These are phyloP conservation scores for Heteractis magnifica DNA, from an alignment of 92 coral and sea anemone genomes.

Conservation along the genomic window DNA sequence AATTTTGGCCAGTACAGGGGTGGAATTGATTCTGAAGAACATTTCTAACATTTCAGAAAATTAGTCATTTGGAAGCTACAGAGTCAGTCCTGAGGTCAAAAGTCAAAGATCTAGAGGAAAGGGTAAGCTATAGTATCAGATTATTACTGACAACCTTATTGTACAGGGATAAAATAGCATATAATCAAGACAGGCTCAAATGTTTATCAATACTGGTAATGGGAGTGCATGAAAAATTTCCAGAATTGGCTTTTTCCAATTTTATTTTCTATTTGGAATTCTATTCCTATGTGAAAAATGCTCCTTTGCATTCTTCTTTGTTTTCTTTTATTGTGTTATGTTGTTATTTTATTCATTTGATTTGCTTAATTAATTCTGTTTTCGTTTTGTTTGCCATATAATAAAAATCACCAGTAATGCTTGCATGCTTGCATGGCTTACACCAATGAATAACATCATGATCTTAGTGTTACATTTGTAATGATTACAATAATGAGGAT, in stretches of 20 bases:
- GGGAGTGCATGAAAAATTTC: too few relatives aligned
- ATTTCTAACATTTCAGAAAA: constrained; percentile 35
- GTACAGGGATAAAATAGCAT: not conserved
- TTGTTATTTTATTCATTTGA: not conserved
- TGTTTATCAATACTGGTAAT: too few relatives aligned
- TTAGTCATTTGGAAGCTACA: constrained; percentile 60
- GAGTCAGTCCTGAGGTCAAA: constrained; percentile 58
- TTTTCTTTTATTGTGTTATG: not conserved
- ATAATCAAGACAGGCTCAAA: not conserved
- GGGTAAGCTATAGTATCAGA: constrained; percentile 30
- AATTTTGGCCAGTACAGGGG: not conserved
- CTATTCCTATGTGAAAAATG: too few relatives aligned
- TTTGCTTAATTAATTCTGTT: not conserved
- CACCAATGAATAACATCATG: too few relatives aligned
- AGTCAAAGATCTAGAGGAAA: constrained; percentile 67
- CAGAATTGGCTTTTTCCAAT: too few relatives aligned
- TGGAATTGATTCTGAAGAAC: too few relatives aligned
- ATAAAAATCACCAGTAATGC: constrained; percentile 5
- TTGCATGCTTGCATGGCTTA: constrained; percentile 21
- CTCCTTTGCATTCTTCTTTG: not conserved
- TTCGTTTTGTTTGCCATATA: not conserved
- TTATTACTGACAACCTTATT: not conserved
- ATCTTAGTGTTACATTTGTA: too few relatives aligned
- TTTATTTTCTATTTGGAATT: too few relatives aligned
- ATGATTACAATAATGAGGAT: too few relatives aligned